A percentile compares a stretch with the other conserved stretches of the same genome.
These are phyloP conservation scores for Megaustenia siamemsis DNA, from an alignment of 2,888 invertebrate genomes.

Conservation along the genomic window DNA sequence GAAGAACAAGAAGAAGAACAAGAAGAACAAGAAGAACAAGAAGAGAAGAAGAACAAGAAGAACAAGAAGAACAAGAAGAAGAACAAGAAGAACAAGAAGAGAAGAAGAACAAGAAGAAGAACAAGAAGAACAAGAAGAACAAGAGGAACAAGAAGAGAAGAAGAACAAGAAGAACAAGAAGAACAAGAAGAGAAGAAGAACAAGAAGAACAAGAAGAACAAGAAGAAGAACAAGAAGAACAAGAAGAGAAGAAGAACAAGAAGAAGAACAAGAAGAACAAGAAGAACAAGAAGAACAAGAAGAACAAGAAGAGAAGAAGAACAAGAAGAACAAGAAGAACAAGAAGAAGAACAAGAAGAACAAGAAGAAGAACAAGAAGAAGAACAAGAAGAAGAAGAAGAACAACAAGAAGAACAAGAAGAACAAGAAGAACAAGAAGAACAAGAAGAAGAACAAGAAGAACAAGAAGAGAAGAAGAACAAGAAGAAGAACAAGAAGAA, in stretches of 20 bases:
- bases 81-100: constrained; percentile 43
- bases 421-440: constrained; percentile 26
- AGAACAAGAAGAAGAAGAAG: constrained; percentile 33
- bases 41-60: constrained; percentile 49
- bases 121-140: background rate
- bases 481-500: background rate
- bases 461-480: constrained; percentile 8
- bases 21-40: constrained; percentile 32
- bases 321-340: constrained; percentile 26
- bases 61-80: constrained; percentile 45
- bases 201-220: background rate
- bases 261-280: constrained; percentile 18
- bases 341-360: constrained; percentile 33
- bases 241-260: constrained; percentile 10
- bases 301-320: constrained; percentile 24
- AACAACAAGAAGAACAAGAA: constrained; percentile 24
- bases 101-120: constrained; percentile 33
- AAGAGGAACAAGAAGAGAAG: no score
- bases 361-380: constrained; percentile 31
- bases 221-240: background rate
- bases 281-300: constrained; percentile 26
- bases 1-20: constrained; percentile 36
- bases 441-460: constrained; percentile 29
- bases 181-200: background rate
- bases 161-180: background rate